phyloP scores from a whole-genome alignment of 2,113 vertebrate species.

The Platysternon megacephalum region DNA sequence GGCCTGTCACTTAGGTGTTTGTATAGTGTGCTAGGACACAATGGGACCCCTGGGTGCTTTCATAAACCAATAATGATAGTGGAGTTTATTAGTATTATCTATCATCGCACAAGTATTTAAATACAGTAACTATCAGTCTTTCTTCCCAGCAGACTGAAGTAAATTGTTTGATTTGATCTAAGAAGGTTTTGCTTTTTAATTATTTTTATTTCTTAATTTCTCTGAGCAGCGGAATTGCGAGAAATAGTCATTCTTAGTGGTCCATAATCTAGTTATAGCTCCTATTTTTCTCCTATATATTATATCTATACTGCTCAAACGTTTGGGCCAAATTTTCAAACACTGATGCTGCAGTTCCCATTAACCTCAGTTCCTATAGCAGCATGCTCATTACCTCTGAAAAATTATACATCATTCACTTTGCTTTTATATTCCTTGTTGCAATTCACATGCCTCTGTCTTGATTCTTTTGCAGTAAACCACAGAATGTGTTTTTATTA shows the following conservation, averaged over 20 bases:
- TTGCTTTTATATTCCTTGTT: background rate
- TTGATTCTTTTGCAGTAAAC: background rate
- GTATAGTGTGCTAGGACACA: background rate
- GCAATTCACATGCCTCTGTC: background rate
- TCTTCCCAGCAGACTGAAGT: background rate
- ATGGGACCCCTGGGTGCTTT: background rate
- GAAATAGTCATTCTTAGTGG: background rate
- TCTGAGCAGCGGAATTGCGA: background rate
- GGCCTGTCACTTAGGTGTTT: background rate
- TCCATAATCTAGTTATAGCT: background rate
- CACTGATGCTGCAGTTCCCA: background rate
- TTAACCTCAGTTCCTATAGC: background rate
- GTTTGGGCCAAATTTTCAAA: background rate
- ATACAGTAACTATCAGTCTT: background rate
- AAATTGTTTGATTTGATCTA: background rate
- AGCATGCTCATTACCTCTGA: background rate
- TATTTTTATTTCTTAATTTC: background rate
- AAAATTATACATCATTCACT: background rate
- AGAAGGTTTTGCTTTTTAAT: background rate
- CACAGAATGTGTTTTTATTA: background rate
- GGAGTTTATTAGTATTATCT: background rate
- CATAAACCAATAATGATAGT: background rate
- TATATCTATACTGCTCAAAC: background rate
- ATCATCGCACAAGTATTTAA: background rate
- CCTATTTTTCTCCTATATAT: background rate